Evolutionary conservation across 2,797 vertebrate genomes (phyloP), one percentile per base, ranked within the genome.

Genomic region (Hemibagrus guttatus): DNA sequence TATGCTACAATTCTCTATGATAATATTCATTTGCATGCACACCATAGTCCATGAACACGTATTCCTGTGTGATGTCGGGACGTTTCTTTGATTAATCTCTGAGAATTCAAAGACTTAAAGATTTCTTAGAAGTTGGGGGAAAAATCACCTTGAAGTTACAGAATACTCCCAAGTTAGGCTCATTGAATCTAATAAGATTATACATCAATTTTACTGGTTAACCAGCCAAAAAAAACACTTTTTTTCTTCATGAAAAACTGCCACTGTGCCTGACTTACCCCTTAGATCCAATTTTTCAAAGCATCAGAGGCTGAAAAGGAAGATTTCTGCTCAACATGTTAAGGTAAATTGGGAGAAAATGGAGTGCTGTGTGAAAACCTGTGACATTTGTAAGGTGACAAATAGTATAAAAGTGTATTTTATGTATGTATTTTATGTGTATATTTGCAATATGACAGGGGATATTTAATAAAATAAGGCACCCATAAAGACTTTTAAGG

Each of bases 121-220:
- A 81, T 78, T 87, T 80, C 58, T 59, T 81, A 66, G 8, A 87
- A 85, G 52, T 74, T 58, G 35, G 35, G 69, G 35, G 76, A 66
- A 84, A 86, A 84, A 86, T 86, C 69, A 72, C 74, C 74, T 76
- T 76, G 74, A 84, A 63, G 74, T 80, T 83, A 16, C 81, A 87
- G 61, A 85, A 59, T 84, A 63, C 54, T 42, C 39, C 14, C 49
- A 85, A 86, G 84, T 85, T 76, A 87, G 61, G 12, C 52, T 82
- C 69, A 63, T 84, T 87, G 87, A 88, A 88, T 87, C 85, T 68
- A 90, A 87, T 81, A 88, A 75, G 85, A 81, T 89, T 87, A 85
- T 66, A 80, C 81, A 39, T 81, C 76, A 78, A 69, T 84, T 88
- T 84, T 76, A 59, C 16, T 76, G 71, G 46, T 86, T 52, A 86